Evolutionary conservation across 2,113 vertebrate genomes (phyloP), one percentile per base, ranked within the genome.

Genomic region (Psammodynastes pulverulentus): DNA sequence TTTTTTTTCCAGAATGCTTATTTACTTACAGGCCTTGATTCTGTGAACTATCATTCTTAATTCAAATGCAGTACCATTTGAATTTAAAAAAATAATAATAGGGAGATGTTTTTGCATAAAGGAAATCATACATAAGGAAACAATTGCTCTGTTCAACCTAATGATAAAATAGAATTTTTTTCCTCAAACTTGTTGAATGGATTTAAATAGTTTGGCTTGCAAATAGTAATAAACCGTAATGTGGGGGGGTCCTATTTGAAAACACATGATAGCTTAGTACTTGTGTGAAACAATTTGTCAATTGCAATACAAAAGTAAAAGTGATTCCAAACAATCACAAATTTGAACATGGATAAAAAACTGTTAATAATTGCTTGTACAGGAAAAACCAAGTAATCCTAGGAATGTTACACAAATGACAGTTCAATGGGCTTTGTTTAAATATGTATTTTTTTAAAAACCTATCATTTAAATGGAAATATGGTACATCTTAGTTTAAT

Each of bases 11-110:
- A 12, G 72, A 56, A 13, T 86, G 48, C 48, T 93, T 93, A 93
- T 89, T 86, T 93, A 91, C 8, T 89, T 91, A 62, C 19, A 29
- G 85, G 89, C 85, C 86, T 45, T 51, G 13, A 45, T 86, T 92
- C 4, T 24, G 91, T 48, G 46, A 85, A 86, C 53, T 29, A 53
- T 24, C 48, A 89, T 85, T 51, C 17, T 26, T 45, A 34, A 26
- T 17, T 34, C 86, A 91, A 85, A 54, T 17, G 24, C 26, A 89
- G 39, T 26, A 52, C 39, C 48, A 91, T 89, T 52, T 54, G 45
- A 91, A 67, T 67, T n/a, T 13, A 3, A 5, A 62, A 58, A 52
- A 43, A n/a, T n/a, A n/a, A n/a, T n/a, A 90, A 54, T 43, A 46
- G 48, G 58, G 89, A 39, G n/a, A 23, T 52, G 26, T 92, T 39